A percentile compares a stretch with the other conserved stretches of the same genome.
phyloP scores from a whole-genome alignment of 2,797 vertebrate genomes.

The Rhinatrema bivittatum region DNA sequence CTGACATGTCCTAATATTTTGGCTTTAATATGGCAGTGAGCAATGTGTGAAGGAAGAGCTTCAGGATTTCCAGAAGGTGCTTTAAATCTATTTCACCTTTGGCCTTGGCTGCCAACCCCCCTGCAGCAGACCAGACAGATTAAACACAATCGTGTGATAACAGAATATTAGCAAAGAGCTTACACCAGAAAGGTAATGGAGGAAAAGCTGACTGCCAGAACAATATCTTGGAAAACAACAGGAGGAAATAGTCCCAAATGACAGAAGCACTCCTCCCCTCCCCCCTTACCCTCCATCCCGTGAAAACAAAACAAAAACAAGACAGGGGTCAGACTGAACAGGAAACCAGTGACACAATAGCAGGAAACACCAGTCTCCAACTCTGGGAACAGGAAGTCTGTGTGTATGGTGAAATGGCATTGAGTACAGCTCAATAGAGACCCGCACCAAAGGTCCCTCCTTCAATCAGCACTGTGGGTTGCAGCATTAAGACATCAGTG shows the following conservation, averaged over 20 bases:
- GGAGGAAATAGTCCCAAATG: constrained; percentile 12
- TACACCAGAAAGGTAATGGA: constrained; percentile 8
- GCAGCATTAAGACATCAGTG: no score
- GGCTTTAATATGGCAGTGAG: no score
- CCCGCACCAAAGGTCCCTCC: no score
- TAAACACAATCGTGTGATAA: constrained; percentile 4
- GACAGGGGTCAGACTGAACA: constrained; percentile 6
- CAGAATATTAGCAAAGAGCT: no score
- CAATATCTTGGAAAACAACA: constrained; percentile 10
- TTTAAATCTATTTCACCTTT: no score
- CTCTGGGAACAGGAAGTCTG: not conserved
- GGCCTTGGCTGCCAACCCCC: not conserved
- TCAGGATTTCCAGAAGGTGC: no score
- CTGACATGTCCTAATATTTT: not conserved
- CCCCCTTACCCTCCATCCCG: no score
- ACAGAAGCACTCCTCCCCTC: no score
- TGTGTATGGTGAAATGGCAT: no score
- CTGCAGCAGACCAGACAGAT: constrained; percentile 5
- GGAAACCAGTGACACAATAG: constrained; percentile 17
- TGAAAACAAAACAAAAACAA: constrained; percentile 7
- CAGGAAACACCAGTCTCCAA: constrained; percentile 9
- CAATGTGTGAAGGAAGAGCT: no score
- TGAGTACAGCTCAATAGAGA: no score
- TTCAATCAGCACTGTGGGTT: no score
- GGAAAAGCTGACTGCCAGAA: constrained; percentile 5